These are phyloP conservation scores for Otolemur crassicaudatus DNA, from an alignment of 2,797 vertebrate genomes.

Conservation along the genomic window DNA sequence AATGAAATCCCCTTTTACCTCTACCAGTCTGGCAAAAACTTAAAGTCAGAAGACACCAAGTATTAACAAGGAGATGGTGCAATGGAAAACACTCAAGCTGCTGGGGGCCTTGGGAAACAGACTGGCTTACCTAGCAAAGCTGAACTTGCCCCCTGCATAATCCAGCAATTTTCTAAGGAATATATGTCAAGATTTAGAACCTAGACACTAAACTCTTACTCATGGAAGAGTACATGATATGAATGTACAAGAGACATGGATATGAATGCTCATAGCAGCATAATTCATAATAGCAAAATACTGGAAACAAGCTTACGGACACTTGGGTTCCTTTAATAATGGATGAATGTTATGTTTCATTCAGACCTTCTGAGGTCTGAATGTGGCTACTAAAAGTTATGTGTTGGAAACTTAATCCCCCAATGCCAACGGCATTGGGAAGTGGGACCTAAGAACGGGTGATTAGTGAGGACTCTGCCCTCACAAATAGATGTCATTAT, in stretches of 20 bases:
- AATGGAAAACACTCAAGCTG: rapidly evolving
- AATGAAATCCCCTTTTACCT: background rate
- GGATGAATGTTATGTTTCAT: too few species aligned
- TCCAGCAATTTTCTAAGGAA: too few species aligned
- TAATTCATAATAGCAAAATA: background rate
- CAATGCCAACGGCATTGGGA: background rate
- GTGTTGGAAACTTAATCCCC: background rate
- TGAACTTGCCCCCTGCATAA: background rate
- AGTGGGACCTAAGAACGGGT: background rate
- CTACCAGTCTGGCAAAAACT: background rate
- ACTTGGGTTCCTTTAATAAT: too few species aligned
- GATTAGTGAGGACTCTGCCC: background rate
- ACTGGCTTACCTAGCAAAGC: background rate
- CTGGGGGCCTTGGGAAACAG: background rate
- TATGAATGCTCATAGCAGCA: background rate
- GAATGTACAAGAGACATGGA: background rate
- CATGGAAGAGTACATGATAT: background rate
- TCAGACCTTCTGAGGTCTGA: background rate
- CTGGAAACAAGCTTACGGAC: too few species aligned
- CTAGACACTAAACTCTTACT: background rate
- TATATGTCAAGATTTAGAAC: background rate
- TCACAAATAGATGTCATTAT: background rate
- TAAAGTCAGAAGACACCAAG: background rate
- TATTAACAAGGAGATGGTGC: background rate
- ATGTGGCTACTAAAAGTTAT: background rate